Base-by-base conservation (phyloP, 2,113 vertebrate species). In the Labrus mixtus region DNA sequence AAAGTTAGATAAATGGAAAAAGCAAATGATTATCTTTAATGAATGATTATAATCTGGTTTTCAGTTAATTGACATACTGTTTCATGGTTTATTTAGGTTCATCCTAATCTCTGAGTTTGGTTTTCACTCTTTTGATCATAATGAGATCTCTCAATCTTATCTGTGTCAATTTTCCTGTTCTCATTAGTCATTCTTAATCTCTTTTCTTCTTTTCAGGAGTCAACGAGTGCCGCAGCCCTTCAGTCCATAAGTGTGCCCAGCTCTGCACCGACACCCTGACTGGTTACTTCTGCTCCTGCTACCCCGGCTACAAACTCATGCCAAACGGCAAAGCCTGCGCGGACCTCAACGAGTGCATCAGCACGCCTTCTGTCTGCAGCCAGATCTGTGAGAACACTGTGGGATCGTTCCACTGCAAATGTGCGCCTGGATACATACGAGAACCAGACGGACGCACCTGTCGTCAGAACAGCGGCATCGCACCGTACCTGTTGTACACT, bases 311-410 rank as follows among this genome's bases (percentile, higher is more conserved):
- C 71, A 53, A 20, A 37, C 92, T 94, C 25, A 93, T 94, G 93
- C 87, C 92, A 0, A 90, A 93, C 19, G 92, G 90, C 68, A 93
- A 93, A 84, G 93, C 93, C 54, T 94, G 93, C 19, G 89, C 88
- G 73, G 93, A 93, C 77, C 4, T 93, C 6, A 50, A 93, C 41
- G 93, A 93, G 79, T 94, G 93, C 69, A 7, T 66, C 3, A 89
- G 73, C 76, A 91, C 89, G 5, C 93, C 92, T 0, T 61, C 81
- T 0, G 83, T 91, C 61, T 94, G 93, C 85, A 93, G 93, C 78
- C 93, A 94, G 89, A 84, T 93, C 73, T 94, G 93, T 19, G 89
- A 92, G 71, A 93, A 93, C 77, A 22, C 61, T 0, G 65, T 72
- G 0, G 93, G 93, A 73, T 94, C 93, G 0, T 93, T 80, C 65